Evolutionary conservation across 2,113 vertebrate species (phyloP).

Genomic region (Mormyrus iriodes): DNA sequence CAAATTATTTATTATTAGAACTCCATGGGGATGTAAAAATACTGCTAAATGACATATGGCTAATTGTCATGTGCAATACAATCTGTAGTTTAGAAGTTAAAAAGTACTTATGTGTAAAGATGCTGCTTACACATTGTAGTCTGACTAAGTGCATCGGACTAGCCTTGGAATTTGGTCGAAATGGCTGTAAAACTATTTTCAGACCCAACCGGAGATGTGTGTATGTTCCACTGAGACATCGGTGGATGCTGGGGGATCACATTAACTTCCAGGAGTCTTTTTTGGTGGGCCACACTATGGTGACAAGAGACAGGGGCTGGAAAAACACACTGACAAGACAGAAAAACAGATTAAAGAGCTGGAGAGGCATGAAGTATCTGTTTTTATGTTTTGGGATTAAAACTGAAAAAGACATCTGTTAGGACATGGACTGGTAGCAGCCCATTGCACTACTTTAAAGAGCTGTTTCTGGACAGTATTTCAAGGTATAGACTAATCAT

Average conservation of each 20-base stretch:
- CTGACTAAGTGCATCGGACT: neutral
- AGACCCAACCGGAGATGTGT: neutral
- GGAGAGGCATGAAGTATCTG: slow-evolving; percentile 28
- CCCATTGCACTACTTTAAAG: neutral
- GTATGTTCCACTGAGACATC: neutral
- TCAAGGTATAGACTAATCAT: slow-evolving; percentile 17
- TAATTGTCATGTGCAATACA: slow-evolving; percentile 43
- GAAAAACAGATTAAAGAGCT: slow-evolving; percentile 28
- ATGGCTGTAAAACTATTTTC: neutral
- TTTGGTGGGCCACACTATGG: neutral
- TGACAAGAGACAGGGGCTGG: slow-evolving; percentile 11
- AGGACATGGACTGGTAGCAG: slow-evolving; percentile 3
- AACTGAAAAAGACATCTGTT: slow-evolving; percentile 29
- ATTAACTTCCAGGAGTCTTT: neutral
- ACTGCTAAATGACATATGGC: slow-evolving; percentile 53
- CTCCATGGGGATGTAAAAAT: slow-evolving; percentile 53
- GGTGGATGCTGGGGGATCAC: neutral
- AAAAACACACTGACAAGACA: slow-evolving; percentile 1
- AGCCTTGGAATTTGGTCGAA: neutral
- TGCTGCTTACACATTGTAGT: neutral
- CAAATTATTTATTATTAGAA: slow-evolving; percentile 59
- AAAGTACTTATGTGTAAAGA: neutral
- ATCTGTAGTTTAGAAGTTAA: slow-evolving; percentile 8
- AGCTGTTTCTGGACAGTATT: slow-evolving; percentile 16
- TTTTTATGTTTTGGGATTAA: slow-evolving; percentile 31